phyloP scores from a whole-genome alignment of 2,888 invertebrate species.

The Megamerina dolium region DNA sequence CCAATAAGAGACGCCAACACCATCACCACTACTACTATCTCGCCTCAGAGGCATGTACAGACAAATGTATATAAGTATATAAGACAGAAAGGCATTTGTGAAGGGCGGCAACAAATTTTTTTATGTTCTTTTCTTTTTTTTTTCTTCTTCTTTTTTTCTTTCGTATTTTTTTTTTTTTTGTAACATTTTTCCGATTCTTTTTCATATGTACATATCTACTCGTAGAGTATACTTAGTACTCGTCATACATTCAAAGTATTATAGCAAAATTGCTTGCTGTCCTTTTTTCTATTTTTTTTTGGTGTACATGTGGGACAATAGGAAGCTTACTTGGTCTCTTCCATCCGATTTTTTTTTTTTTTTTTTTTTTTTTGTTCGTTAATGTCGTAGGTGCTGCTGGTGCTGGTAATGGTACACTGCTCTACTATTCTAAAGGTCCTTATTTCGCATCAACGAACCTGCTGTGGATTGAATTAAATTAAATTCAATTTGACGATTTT shows the following conservation, averaged over 20 bases:
- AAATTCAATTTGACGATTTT: slow-evolving; percentile 25
- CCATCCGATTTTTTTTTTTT: neutral
- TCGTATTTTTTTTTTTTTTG: slow-evolving; percentile 12
- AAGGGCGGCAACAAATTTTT: slow-evolving; percentile 23
- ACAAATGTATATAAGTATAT: neutral
- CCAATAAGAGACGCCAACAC: slow-evolving; percentile 4
- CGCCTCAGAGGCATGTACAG: too few relatives aligned
- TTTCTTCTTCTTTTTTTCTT: slow-evolving; percentile 7
- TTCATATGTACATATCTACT: neutral
- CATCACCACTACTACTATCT: too few relatives aligned
- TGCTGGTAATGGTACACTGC: too few relatives aligned
- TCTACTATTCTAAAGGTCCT: slow-evolving; percentile 8
- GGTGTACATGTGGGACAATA: too few relatives aligned
- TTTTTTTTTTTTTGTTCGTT: neutral
- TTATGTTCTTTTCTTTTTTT: slow-evolving; percentile 7
- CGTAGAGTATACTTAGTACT: too few relatives aligned
- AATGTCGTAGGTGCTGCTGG: slow-evolving; percentile 8
- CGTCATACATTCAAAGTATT: too few relatives aligned
- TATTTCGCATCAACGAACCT: slow-evolving; percentile 14
- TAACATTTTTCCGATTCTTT: neutral
- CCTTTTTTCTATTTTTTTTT: too few relatives aligned
- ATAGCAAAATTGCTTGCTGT: slow-evolving; percentile 1
- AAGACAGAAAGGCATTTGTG: slow-evolving; percentile 6
- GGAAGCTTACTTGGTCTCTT: slow-evolving; percentile 1
- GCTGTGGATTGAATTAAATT: slow-evolving; percentile 23